Evolutionary conservation across 1,140 invertebrate genomes (phyloP), one percentile per base, ranked within the genome.

Genomic region (Trialeurodes vaporariorum): DNA sequence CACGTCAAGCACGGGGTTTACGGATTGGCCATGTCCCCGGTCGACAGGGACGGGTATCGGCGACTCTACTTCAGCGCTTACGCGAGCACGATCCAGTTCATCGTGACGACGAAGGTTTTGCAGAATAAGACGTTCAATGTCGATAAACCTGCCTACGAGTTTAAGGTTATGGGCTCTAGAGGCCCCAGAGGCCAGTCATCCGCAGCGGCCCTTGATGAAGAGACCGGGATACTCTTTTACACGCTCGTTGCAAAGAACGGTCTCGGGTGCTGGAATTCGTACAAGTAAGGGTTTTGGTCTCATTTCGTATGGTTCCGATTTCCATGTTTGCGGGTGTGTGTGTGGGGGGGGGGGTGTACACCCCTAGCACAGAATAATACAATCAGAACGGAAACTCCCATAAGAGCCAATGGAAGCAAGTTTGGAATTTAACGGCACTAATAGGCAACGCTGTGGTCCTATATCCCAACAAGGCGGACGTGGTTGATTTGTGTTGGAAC

Each of bases 1-100:
- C 83, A 84, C 67, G 89, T 87, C 86, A 82, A 82, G 2, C 88
- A 91, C 73, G 88, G 86, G 17, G 72, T 92, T 1, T 90, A 89
- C 62, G 88, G 88, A 1, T 75, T 91, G 67, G 84, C 85, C 0
- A 71, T 89, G 2, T 83, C 82, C 5, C 81, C 85, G 0, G 81
- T 82, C 62, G 69, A 77, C 25, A 34, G 69, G 1, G 83, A 88
- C 67, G 87, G 86, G 27, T 89, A 78, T 72, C 85, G 87, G 65
- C 86, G 83, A 0, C 73, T 91, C 2, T 91, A 88, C 69, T 92
- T 90, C 78, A 88, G 90, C 76, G 86, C 89, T 0, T 81, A 90
- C 71, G 83, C 85, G 22, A 89, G 88, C 68, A 86, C 81, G 25
- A 84, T 86, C 75, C 88, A 90, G 73, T 91, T 88, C 73, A 76